phyloP scores from a whole-genome alignment of 2,888 invertebrate species.

The Lasioglossum morio region DNA sequence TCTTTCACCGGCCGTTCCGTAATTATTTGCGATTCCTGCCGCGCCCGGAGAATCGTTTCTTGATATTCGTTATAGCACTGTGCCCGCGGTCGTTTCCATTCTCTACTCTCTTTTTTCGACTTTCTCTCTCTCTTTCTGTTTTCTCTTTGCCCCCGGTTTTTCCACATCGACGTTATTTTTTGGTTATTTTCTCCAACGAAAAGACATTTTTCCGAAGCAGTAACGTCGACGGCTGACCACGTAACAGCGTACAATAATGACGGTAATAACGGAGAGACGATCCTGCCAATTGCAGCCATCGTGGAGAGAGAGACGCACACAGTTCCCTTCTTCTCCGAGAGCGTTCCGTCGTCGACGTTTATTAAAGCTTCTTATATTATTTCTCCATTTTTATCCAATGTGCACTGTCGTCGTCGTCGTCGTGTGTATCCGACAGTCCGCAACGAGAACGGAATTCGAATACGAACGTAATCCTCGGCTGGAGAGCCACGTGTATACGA shows the following conservation, averaged over 20 bases:
- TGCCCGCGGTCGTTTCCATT: slow-evolving; percentile 4
- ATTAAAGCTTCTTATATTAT: slow-evolving; percentile 9
- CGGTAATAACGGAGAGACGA: slow-evolving; percentile 21
- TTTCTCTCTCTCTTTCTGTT: neutral
- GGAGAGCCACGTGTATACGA: neutral
- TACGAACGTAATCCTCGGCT: slow-evolving; percentile 13
- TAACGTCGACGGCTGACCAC: neutral
- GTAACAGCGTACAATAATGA: slow-evolving; percentile 20
- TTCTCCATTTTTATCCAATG: neutral
- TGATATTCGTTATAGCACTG: slow-evolving; percentile 35
- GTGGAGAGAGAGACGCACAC: slow-evolving; percentile 3
- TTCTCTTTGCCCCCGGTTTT: neutral
- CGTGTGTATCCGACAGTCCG: slow-evolving; percentile 8
- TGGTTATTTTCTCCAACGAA: neutral
- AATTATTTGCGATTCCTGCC: slow-evolving; percentile 22
- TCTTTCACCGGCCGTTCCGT: slow-evolving; percentile 4
- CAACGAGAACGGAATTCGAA: slow-evolving; percentile 9
- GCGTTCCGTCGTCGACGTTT: slow-evolving; percentile 17
- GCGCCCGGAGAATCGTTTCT: slow-evolving; percentile 17
- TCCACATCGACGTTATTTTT: slow-evolving; percentile 18
- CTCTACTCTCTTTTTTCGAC: neutral
- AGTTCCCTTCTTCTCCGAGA: slow-evolving; percentile 1
- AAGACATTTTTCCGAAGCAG: slow-evolving; percentile 4
- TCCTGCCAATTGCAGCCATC: slow-evolving; percentile 52
- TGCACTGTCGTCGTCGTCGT: neutral